Conservation (phyloP, 2,113 vertebrate genomes). For the Rhizomys pruinosus region DNA sequence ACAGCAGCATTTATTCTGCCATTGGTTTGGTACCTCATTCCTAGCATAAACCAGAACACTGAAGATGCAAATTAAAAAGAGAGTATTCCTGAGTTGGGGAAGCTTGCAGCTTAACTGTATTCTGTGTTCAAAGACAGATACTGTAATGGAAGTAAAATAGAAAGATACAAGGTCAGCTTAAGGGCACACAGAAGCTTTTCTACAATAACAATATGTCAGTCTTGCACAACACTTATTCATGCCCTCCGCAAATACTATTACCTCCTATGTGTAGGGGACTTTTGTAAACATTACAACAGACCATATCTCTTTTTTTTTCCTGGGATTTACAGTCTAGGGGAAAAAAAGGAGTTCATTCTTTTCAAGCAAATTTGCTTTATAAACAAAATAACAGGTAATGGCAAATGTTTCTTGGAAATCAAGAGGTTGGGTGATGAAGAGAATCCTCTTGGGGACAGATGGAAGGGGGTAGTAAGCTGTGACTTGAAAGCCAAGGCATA, state of each 20-base stretch:
- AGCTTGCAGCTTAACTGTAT: neutral
- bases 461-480: neutral
- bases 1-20: neutral
- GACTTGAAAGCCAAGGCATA: neutral
- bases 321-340: neutral
- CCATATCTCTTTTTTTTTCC: neutral
- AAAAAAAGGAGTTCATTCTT: neutral
- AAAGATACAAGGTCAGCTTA: neutral
- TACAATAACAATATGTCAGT: neutral
- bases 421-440: neutral
- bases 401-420: conserved; percentile 20
- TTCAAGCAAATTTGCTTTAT: neutral
- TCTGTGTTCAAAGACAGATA: neutral
- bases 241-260: neutral
- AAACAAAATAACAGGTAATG: neutral
- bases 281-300: neutral
- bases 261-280: neutral
- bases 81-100: neutral
- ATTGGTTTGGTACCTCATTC: neutral
- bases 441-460: neutral
- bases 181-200: neutral
- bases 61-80: neutral
- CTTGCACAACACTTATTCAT: neutral
- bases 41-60: neutral
- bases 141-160: neutral